Percentiles rank a stretch among this genome's conserved stretches.
Conservation (phyloP, 2,888 invertebrate species). For the Choristoneura rosaceana region DNA sequence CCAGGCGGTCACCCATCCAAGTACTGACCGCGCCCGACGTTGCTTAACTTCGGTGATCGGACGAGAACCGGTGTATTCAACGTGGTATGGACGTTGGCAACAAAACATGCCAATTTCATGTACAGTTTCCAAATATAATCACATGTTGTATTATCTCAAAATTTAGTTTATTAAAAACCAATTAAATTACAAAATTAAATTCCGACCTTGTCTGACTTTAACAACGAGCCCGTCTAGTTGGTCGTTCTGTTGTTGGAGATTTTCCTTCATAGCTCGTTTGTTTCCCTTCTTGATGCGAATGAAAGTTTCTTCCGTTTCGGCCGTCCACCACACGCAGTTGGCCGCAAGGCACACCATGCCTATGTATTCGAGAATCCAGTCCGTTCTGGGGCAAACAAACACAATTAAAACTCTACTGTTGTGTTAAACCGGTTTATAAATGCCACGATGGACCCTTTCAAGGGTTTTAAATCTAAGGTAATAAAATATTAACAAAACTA, state of each 20-base stretch:
- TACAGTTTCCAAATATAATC: neutral
- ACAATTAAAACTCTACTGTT: neutral
- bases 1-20: conserved; percentile 57
- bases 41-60: conserved; percentile 70
- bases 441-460: too few species aligned
- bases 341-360: conserved; percentile 95
- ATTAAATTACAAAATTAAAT: neutral
- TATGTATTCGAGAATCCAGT: conserved; percentile 96
- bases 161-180: too few species aligned
- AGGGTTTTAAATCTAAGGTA: too few species aligned
- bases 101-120: neutral
- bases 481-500: too few species aligned
- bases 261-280: conserved; percentile 96
- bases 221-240: conserved; percentile 94
- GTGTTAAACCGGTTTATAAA: too few species aligned
- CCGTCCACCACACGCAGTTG: conserved; percentile 98
- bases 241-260: conserved; percentile 90
- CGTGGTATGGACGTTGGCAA: conserved; percentile 62
- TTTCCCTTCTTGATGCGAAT: conserved; percentile 88
- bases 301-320: conserved; percentile 97
- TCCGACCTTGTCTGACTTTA: conserved; percentile 83
- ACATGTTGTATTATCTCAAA: neutral
- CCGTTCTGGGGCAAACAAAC: conserved; percentile 82
- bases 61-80: conserved; percentile 66
- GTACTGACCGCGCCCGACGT: conserved; percentile 66